A percentile compares a stretch with the other conserved stretches of the same genome.
Conservation (phyloP, 1,140 invertebrate species). For the Drosophila tsacasi region DNA sequence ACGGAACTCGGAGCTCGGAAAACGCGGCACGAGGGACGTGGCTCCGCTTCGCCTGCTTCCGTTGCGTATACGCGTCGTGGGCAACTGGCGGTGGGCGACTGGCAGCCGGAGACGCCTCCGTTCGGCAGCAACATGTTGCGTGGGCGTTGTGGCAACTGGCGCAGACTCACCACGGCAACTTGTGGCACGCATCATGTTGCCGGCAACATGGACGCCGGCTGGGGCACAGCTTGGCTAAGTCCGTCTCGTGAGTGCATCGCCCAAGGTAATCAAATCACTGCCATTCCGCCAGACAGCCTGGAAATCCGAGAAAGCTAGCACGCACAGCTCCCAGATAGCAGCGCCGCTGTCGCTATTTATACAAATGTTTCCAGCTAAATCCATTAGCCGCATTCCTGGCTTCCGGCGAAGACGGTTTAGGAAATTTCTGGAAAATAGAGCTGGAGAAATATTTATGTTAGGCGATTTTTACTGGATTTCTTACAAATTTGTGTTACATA, state of each 20-base stretch:
- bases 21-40: slow-evolving; percentile 19
- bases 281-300: slow-evolving; percentile 13
- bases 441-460: not conserved
- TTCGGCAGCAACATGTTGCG: slow-evolving; percentile 41
- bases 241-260: not conserved
- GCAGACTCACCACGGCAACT: slow-evolving; percentile 55
- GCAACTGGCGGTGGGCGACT: slow-evolving; percentile 50
- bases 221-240: not conserved
- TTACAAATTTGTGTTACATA: too few species aligned
- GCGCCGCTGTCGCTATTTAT: not conserved
- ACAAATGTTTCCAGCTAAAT: slow-evolving; percentile 6
- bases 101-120: slow-evolving; percentile 7
- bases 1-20: not conserved
- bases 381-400: not conserved
- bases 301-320: not conserved
- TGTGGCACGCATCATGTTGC: slow-evolving; percentile 44
- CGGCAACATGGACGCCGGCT: not conserved
- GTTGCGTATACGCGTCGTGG: slow-evolving; percentile 65
- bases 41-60: slow-evolving; percentile 52
- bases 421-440: not conserved
- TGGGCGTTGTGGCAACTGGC: slow-evolving; percentile 12
- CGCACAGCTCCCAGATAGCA: not conserved
- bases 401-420: not conserved
- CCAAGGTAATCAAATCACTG: slow-evolving; percentile 26
- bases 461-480: not conserved